These are phyloP conservation scores for Sylvia borin DNA, from an alignment of 2,797 vertebrate species.

Conservation along the genomic window DNA sequence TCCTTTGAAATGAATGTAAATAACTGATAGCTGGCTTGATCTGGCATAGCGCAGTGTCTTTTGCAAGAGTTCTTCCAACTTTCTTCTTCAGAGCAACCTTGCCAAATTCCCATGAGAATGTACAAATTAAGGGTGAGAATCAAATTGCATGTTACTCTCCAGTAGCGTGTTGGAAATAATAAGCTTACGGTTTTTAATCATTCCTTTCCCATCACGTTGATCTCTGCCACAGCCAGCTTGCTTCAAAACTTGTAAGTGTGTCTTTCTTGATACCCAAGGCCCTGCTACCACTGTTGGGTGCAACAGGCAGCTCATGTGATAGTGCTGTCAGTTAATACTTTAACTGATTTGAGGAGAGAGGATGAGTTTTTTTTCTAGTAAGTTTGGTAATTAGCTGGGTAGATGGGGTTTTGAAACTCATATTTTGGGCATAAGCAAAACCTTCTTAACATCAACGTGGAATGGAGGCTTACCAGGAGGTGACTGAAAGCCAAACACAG, in stretches of 20 bases:
- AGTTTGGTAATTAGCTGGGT: background rate
- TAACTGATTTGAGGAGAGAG: background rate
- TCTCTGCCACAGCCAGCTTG: background rate
- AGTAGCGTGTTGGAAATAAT: background rate
- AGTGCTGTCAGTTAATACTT: background rate
- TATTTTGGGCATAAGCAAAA: background rate
- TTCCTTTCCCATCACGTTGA: background rate
- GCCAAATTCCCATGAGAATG: conserved; percentile 63
- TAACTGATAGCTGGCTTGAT: conserved; percentile 58
- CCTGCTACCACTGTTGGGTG: accelerated
- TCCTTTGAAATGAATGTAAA: conserved; percentile 64
- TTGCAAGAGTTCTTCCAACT: conserved; percentile 53
- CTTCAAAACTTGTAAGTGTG: background rate
- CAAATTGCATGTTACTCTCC: background rate
- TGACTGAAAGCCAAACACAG: background rate
- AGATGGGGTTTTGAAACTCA: background rate
- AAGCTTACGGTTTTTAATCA: background rate
- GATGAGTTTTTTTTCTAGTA: background rate
- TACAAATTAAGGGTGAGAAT: conserved; percentile 43
- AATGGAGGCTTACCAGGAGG: background rate
- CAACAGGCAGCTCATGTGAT: accelerated
- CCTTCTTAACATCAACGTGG: background rate
- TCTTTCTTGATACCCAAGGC: background rate
- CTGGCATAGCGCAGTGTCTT: background rate
- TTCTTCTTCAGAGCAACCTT: conserved; percentile 29